Base-by-base conservation (phyloP, 1,140 invertebrate species). In the Oryctes rhinoceros region DNA sequence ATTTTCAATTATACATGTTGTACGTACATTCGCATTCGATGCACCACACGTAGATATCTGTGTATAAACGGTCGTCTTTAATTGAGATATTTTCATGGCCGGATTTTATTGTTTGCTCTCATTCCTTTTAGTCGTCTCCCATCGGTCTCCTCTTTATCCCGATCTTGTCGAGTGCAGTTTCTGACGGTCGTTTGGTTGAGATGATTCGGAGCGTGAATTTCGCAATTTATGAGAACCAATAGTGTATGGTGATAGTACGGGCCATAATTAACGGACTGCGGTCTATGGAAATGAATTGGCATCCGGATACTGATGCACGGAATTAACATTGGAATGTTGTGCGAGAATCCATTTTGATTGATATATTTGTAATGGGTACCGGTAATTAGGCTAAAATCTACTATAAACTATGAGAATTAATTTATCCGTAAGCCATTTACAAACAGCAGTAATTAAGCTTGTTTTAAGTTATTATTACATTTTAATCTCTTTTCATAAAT, bases 171-270 rank as follows among this genome's bases (percentile, higher is more conserved):
- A 37, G 65, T 37, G 65, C 35, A 30, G 20, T 11, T 71, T 71
- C 65, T 71, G 65, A 30, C 35, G 20, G 65, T n/a, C 53, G 53
- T 24, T 71, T 71, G n/a, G 65, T 71, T 24, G 10, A 15, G 20
- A 24, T 37, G 65, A 71, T 71, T 6, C 65, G 35, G 65, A 71
- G 65, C 65, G 65, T 71, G 65, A 71, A 71, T 71, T 71, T 71
- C 15, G 65, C 35, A 71, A 71, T 71, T 71, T 71, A 71, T 71
- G 65, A 71, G 65, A 71, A 71, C 65, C 35, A 37, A 71, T 71
- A 37, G 65, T 71, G 35, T 71, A 71, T 71, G 65, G 65, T 24
- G 20, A 71, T 71, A 24, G 65, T 15, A 71, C 24, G 20, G 65
- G 6, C n/a, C 24, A 71, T 24, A 71, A 71, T 71, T 71, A 71